A percentile compares a stretch with the other conserved stretches of the same genome.
Evolutionary conservation across 2,113 vertebrate species (phyloP).

Genomic region (Forbesichthys papilliferus): DNA sequence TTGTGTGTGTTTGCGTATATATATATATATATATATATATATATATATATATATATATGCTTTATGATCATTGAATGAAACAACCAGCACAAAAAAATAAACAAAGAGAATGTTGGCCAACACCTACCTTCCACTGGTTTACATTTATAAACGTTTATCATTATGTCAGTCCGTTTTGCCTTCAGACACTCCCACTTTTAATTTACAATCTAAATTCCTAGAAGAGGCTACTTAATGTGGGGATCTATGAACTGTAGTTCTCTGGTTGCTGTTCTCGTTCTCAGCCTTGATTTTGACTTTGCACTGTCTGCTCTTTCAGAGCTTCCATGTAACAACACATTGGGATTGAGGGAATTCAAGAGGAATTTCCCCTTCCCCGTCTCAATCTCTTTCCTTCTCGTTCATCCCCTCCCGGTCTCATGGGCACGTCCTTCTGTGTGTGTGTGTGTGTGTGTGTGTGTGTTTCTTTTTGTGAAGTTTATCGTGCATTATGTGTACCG

Average conservation of each 20-base stretch:
- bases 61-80: constrained; percentile 63
- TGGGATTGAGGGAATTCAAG: constrained; percentile 53
- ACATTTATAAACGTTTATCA: constrained; percentile 62
- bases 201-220: constrained; percentile 55
- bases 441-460: constrained; percentile 44
- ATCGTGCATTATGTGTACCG: too few species aligned
- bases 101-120: constrained; percentile 59
- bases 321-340: constrained; percentile 59
- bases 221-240: constrained; percentile 44
- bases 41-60: constrained; percentile 60
- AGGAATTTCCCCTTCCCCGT: constrained; percentile 16
- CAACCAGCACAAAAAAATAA: constrained; percentile 46
- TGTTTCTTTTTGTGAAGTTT: background rate
- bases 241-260: constrained; percentile 54
- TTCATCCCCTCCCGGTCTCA: constrained; percentile 48
- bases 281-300: constrained; percentile 78
- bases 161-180: constrained; percentile 46
- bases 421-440: constrained; percentile 49
- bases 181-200: constrained; percentile 42
- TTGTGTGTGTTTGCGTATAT: background rate
- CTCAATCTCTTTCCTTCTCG: constrained; percentile 22
- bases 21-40: too few species aligned
- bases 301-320: constrained; percentile 71
- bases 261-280: constrained; percentile 42
- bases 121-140: constrained; percentile 56